phyloP scores from a whole-genome alignment of 2,113 vertebrate genomes.

The Pseudopipra pipra region DNA sequence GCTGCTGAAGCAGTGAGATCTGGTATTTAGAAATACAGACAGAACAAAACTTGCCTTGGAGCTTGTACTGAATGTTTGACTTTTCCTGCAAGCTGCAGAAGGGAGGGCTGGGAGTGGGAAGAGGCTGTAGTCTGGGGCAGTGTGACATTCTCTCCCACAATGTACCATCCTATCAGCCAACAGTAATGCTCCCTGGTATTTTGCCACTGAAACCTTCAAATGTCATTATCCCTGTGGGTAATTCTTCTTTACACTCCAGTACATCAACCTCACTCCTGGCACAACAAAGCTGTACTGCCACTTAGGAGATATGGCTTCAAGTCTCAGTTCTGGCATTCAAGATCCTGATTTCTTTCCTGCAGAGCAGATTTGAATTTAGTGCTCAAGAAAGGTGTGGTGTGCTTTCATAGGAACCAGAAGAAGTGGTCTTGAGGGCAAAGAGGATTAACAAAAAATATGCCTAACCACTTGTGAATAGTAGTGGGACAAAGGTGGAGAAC shows the following conservation, averaged over 20 bases:
- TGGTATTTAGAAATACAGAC: not conserved
- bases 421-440: not conserved
- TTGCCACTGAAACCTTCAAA: not conserved
- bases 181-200: not conserved
- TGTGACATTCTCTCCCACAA: not conserved
- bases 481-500: not conserved
- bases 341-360: not conserved
- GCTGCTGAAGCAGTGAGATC: not conserved
- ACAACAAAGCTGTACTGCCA: not conserved
- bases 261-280: not conserved
- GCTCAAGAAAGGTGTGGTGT: not conserved
- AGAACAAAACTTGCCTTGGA: not conserved
- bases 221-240: not conserved
- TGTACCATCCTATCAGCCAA: not conserved
- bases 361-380: not conserved
- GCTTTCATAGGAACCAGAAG: not conserved
- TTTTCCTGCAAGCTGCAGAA: not conserved
- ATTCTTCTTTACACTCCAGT: not conserved
- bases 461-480: not conserved
- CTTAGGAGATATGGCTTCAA: not conserved
- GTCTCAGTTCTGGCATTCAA: not conserved
- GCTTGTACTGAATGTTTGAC: not conserved
- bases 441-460: not conserved
- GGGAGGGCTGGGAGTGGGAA: not conserved
- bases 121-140: not conserved